Conservation (phyloP, 2,888 invertebrate species). For the Drosophila borborema region DNA sequence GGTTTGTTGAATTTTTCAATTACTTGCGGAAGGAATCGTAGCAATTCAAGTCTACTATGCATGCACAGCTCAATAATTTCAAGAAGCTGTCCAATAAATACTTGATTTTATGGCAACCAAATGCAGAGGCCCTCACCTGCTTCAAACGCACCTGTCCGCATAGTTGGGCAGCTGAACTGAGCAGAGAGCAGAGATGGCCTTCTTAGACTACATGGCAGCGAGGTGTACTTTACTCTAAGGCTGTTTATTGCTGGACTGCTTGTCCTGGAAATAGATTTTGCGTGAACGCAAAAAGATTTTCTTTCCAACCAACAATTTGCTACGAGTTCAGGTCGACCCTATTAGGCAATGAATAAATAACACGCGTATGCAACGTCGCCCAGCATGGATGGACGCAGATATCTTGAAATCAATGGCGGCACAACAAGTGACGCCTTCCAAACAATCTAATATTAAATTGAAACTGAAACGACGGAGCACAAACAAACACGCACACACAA, state of each 20-base stretch:
- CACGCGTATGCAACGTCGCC: constrained; percentile 23
- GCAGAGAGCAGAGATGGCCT: background rate
- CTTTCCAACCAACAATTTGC: constrained; percentile 26
- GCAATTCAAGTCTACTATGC: background rate
- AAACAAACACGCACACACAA: constrained; percentile 10
- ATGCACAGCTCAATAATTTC: constrained; percentile 34
- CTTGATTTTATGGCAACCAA: constrained; percentile 43
- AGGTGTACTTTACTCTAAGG: constrained; percentile 24
- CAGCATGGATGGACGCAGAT: constrained; percentile 7
- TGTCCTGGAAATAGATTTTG: constrained; percentile 27
- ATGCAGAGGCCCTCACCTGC: constrained; percentile 11
- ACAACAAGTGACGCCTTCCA: constrained; percentile 38
- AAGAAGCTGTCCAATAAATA: constrained; percentile 53
- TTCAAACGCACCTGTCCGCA: constrained; percentile 26
- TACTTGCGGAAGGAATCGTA: constrained; percentile 11
- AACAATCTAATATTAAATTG: constrained; percentile 63
- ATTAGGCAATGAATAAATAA: constrained; percentile 51
- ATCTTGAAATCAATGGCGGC: constrained; percentile 41
- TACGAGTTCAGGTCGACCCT: constrained; percentile 8
- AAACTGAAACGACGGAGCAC: constrained; percentile 59
- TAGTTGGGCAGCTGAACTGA: constrained; percentile 16
- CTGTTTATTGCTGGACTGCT: constrained; percentile 11
- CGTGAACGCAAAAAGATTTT: constrained; percentile 9
- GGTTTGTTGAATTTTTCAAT: constrained; percentile 19
- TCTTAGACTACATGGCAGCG: background rate